Conservation (phyloP, 92 coral and sea anemone species). For the Epizoanthus scotinus region DNA sequence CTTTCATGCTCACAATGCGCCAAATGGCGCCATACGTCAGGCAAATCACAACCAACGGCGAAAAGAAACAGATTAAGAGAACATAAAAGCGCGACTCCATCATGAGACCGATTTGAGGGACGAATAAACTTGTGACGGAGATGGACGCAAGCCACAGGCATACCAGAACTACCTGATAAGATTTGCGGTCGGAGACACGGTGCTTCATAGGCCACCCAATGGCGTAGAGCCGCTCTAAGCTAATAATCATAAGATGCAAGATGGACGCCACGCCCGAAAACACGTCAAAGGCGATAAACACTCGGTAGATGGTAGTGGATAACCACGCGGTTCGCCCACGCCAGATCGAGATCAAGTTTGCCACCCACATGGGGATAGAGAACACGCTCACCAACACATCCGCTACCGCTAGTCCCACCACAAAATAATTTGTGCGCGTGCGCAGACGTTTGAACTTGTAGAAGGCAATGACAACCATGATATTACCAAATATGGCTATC, state of each 20-base stretch:
- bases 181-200: conserved; percentile 57
- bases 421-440: conserved; percentile 53
- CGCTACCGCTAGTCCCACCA: conserved; percentile 51
- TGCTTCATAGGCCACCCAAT: conserved; percentile 74
- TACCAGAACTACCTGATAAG: conserved; percentile 45
- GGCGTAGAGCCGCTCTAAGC: conserved; percentile 68
- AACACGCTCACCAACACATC: conserved; percentile 50
- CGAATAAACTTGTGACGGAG: conserved; percentile 37
- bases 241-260: conserved; percentile 60
- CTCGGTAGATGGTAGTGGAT: conserved; percentile 50
- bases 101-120: conserved; percentile 46
- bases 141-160: conserved; percentile 51
- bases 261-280: conserved; percentile 66
- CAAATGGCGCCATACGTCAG: conserved; percentile 52
- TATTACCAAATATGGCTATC: conserved; percentile 44
- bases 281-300: conserved; percentile 58
- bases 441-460: conserved; percentile 47
- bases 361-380: conserved; percentile 64
- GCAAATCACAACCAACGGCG: conserved; percentile 49
- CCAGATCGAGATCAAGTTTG: conserved; percentile 61
- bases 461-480: conserved; percentile 48
- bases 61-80: conserved; percentile 53
- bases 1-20: conserved; percentile 47
- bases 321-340: conserved; percentile 57
- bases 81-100: conserved; percentile 47